These are phyloP conservation scores for Takifugu rubripes DNA, from an alignment of 2,797 vertebrate species.

Conservation along the genomic window DNA sequence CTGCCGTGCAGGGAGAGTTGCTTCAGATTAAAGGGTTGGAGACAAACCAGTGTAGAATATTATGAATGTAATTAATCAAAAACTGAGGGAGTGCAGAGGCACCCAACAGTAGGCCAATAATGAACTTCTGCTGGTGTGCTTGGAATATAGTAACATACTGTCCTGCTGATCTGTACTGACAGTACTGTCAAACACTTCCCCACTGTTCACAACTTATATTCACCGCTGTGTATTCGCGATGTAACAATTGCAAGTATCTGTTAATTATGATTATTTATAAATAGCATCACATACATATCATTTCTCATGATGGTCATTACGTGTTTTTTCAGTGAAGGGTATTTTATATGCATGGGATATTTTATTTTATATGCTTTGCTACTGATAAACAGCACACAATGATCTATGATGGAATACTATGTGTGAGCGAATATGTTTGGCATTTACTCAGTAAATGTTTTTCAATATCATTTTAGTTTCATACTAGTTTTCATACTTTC, in stretches of 20 bases:
- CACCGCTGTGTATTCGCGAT: slow-evolving; percentile 29
- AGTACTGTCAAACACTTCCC: slow-evolving; percentile 29
- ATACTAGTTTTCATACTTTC: too few species aligned
- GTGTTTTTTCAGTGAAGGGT: too few species aligned
- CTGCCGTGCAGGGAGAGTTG: slow-evolving; percentile 47
- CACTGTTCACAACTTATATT: slow-evolving; percentile 24
- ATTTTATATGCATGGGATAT: too few species aligned
- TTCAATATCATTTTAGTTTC: too few species aligned
- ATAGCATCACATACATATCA: too few species aligned
- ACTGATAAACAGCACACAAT: slow-evolving; percentile 10
- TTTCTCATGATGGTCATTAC: too few species aligned
- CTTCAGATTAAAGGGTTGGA: slow-evolving; percentile 62
- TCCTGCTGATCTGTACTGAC: slow-evolving; percentile 31
- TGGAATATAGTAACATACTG: slow-evolving; percentile 41
- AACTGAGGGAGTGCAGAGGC: slow-evolving; percentile 57
- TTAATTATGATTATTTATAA: too few species aligned
- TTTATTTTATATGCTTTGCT: background rate
- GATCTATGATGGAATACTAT: background rate
- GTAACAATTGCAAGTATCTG: slow-evolving; percentile 29
- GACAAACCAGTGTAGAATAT: slow-evolving; percentile 69
- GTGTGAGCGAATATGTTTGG: too few species aligned
- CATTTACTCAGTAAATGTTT: too few species aligned
- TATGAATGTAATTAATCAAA: slow-evolving; percentile 71
- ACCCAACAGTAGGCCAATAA: slow-evolving; percentile 56
- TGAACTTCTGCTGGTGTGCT: slow-evolving; percentile 59